Conservation (phyloP, 2,888 invertebrate species). For the Ptychoptera contaminata region DNA sequence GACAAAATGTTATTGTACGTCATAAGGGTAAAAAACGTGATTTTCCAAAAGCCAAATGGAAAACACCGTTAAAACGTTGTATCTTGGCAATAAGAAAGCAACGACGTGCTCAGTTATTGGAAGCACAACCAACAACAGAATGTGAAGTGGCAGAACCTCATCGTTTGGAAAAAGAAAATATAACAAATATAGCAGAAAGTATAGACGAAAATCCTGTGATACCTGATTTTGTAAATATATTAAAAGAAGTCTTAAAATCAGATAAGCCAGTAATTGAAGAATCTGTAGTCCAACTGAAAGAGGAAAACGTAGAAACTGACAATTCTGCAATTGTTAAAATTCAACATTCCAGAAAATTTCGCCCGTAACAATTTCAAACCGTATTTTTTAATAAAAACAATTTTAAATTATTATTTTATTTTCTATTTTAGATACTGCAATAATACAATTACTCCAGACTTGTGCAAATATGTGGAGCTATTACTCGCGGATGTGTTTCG, state of each 20-base stretch:
- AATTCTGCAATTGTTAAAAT: neutral
- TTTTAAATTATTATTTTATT: no score
- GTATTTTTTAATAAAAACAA: no score
- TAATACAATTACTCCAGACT: conserved; percentile 38
- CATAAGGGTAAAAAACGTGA: conserved; percentile 2
- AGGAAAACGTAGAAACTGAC: no score
- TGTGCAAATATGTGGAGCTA: conserved; percentile 33
- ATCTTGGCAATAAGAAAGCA: neutral
- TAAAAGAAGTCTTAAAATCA: no score
- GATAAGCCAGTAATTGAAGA: no score
- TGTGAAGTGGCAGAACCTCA: no score
- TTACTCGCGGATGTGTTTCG: conserved; percentile 38
- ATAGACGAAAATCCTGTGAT: no score
- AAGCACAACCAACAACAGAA: no score
- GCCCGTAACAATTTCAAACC: conserved; percentile 16
- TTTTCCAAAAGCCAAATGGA: neutral
- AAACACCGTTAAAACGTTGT: neutral
- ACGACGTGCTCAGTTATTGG: neutral
- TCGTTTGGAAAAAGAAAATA: no score
- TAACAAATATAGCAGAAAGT: no score
- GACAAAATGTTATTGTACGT: neutral
- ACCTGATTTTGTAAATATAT: no score
- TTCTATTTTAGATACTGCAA: conserved; percentile 35
- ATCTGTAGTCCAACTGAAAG: no score
- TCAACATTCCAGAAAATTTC: conserved; percentile 20